phyloP scores from a whole-genome alignment of 2,888 invertebrate species.

The Synergus itoensis region DNA sequence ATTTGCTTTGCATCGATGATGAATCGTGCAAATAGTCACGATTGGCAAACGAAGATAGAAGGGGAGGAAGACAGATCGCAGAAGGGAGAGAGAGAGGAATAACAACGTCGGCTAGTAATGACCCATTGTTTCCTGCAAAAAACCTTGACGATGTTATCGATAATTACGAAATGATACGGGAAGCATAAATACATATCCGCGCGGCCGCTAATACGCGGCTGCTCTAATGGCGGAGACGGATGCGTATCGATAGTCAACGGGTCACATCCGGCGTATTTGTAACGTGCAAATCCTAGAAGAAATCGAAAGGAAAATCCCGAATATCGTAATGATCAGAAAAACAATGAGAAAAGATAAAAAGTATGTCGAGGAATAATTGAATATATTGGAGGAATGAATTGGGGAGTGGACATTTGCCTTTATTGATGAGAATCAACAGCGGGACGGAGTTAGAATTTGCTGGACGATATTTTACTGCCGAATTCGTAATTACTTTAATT shows the following conservation, averaged over 20 bases:
- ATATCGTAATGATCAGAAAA: slow-evolving; percentile 34
- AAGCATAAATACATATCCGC: slow-evolving; percentile 75
- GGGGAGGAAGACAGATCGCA: slow-evolving; percentile 46
- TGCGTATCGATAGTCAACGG: slow-evolving; percentile 73
- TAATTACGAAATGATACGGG: slow-evolving; percentile 78
- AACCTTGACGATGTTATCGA: slow-evolving; percentile 77
- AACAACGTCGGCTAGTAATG: slow-evolving; percentile 68
- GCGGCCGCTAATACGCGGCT: slow-evolving; percentile 66
- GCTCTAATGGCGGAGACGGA: slow-evolving; percentile 66
- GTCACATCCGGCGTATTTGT: slow-evolving; percentile 72
- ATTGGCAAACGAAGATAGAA: slow-evolving; percentile 48
- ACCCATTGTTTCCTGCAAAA: slow-evolving; percentile 77
- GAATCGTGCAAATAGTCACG: slow-evolving; percentile 50
- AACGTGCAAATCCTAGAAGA: slow-evolving; percentile 60
- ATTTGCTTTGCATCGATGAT: slow-evolving; percentile 49
- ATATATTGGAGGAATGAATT: background rate
- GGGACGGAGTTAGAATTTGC: slow-evolving; percentile 50
- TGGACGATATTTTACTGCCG: slow-evolving; percentile 66
- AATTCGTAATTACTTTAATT: slow-evolving; percentile 71
- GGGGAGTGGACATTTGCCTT: slow-evolving; percentile 22
- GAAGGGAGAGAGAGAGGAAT: slow-evolving; percentile 44
- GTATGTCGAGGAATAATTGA: background rate
- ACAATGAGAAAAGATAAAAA: slow-evolving; percentile 10
- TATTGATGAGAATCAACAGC: slow-evolving; percentile 54
- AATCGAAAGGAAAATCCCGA: slow-evolving; percentile 45